Evolutionary conservation across 2,113 vertebrate genomes (phyloP).

Genomic region (Oryzias woworae): DNA sequence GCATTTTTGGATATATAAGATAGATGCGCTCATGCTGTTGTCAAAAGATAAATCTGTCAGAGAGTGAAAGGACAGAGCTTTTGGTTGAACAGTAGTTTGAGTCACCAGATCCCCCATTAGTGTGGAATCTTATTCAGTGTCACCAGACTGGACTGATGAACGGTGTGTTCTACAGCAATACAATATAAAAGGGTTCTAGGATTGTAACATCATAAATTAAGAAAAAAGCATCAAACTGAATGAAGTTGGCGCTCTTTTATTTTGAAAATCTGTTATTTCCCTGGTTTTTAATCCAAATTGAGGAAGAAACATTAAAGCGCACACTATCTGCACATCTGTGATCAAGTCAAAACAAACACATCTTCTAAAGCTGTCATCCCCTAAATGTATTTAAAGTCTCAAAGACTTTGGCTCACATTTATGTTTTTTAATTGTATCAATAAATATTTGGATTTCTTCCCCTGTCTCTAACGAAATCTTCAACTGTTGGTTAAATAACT

Average conservation of each 20-base stretch:
- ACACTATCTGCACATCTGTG: too few species aligned
- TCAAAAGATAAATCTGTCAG: slow-evolving; percentile 56
- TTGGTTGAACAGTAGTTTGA: slow-evolving; percentile 25
- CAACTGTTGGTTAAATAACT: slow-evolving; percentile 52
- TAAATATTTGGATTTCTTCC: slow-evolving; percentile 10
- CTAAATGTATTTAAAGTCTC: too few species aligned
- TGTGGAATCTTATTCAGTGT: slow-evolving; percentile 53
- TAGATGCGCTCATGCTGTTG: slow-evolving; percentile 1
- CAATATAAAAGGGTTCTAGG: too few species aligned
- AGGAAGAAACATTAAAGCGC: too few species aligned
- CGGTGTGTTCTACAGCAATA: not conserved
- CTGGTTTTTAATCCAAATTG: too few species aligned
- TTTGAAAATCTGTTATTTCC: too few species aligned
- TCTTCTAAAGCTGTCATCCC: too few species aligned
- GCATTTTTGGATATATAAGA: too few species aligned
- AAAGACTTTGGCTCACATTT: not conserved
- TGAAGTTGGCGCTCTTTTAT: too few species aligned
- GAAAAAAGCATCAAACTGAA: too few species aligned
- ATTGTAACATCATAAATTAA: too few species aligned
- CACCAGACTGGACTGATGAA: slow-evolving; percentile 43
- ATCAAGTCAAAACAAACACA: too few species aligned
- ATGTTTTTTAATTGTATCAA: not conserved
- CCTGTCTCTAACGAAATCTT: slow-evolving; percentile 36
- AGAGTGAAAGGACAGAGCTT: slow-evolving; percentile 48
- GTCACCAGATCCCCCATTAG: slow-evolving; percentile 64